Base-by-base conservation (phyloP, 2,888 invertebrate species). In the Ormyrus nitidulus region DNA sequence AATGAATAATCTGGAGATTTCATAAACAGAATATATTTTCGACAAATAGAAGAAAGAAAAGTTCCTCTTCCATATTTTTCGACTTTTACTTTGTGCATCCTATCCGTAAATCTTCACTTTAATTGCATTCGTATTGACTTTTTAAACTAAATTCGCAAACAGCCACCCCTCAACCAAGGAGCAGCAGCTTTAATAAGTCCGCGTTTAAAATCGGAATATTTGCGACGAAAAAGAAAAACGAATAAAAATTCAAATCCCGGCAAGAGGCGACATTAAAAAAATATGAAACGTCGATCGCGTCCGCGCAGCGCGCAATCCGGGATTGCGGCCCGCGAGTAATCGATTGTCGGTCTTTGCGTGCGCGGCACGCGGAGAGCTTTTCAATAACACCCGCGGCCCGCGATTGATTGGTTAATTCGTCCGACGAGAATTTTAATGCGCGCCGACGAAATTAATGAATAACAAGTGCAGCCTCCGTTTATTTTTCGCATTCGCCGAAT, bases 401-500 rank as follows among this genome's bases (percentile, higher is more conserved):
- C 71, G 51, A 61, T 61, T 62, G 73, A 73, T 54, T 73, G 64
- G n/a, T 53, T 7, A 46, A 73, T 64, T 62, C 7, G 6, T 54
- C 72, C 46, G 62, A 72, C 73, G 64, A 73, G 73, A 73, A 73
- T 73, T 73, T 73, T 53, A 73, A 73, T 73, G 4, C 46, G 0
- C 53, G 54, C 10, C 2, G n/a, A 19, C 10, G 51, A 51, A 69
- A 68, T 66, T 68, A 75, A 77, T 56, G 70, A 77, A 70, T 70
- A 64, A 64, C 19, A 54, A 19, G 19, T 19, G 66, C 59, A 48
- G 46, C 53, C 8, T 6, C 49, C 62, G 48, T 53, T 70, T 49
- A 56, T 74, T 66, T 74, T 74, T 54, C 64, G 59, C 44, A 19
- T 19, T 19, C 19, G 19, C n/a, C n/a, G 10, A 64, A 54, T 48